These are phyloP conservation scores for Paralinhomoeus sp. DNA, from an alignment of 2,888 invertebrate genomes.

Conservation along the genomic window DNA sequence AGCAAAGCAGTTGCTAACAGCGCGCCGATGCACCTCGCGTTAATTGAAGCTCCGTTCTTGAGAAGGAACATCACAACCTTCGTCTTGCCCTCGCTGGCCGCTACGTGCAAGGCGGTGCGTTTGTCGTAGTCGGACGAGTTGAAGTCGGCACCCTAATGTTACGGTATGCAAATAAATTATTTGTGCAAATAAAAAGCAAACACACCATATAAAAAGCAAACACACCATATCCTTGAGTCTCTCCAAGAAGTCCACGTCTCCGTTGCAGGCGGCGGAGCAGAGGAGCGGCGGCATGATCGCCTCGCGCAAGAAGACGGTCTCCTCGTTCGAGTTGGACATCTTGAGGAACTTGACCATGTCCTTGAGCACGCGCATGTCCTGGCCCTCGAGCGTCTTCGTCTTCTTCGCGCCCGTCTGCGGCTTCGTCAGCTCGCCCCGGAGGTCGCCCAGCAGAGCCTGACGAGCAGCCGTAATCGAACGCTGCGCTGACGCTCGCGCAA, in stretches of 20 bases:
- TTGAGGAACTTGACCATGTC: constrained; percentile 15
- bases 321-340: constrained; percentile 7
- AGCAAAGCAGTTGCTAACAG: neutral
- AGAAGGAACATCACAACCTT: constrained; percentile 48
- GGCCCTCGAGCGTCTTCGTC: constrained; percentile 1
- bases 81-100: constrained; percentile 45
- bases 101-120: constrained; percentile 55
- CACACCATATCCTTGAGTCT: constrained; percentile 11
- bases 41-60: constrained; percentile 55
- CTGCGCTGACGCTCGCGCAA: too few species aligned
- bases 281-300: constrained; percentile 47
- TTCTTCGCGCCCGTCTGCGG: constrained; percentile 1
- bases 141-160: constrained; percentile 51
- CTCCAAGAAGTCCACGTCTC: constrained; percentile 20
- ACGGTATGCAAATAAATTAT: too few species aligned
- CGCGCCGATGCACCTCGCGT: constrained; percentile 33
- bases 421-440: constrained; percentile 55
- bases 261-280: constrained; percentile 38
- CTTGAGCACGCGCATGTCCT: constrained; percentile 11
- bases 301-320: constrained; percentile 14
- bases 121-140: constrained; percentile 48
- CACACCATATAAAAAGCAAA: constrained; percentile 1
- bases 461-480: constrained; percentile 9
- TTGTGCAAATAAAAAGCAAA: neutral
- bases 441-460: constrained; percentile 47